phyloP scores from a whole-genome alignment of 2,113 vertebrate species.

The Ceratotherium simum region DNA sequence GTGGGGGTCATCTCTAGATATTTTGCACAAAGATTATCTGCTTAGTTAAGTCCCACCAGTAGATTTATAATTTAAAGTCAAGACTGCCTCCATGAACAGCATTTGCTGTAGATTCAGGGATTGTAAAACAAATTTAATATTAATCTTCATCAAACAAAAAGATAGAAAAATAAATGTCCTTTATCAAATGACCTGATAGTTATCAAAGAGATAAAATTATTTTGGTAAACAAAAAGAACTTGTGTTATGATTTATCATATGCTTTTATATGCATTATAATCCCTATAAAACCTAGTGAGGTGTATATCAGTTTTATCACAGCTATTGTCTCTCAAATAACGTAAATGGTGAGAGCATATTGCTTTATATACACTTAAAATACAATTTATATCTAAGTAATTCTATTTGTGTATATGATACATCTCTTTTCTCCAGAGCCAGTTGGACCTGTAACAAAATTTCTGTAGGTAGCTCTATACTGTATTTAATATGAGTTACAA shows the following conservation, averaged over 20 bases:
- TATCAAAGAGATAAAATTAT: neutral
- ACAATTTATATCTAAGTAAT: conserved; percentile 44
- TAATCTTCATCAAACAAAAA: neutral
- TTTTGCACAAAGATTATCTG: neutral
- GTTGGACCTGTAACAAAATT: neutral
- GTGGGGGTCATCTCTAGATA: neutral
- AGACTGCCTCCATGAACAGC: neutral
- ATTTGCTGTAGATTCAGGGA: neutral
- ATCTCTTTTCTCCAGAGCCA: neutral
- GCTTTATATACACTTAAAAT: conserved; percentile 20
- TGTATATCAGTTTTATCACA: conserved; percentile 17
- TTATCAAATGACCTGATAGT: conserved; percentile 26
- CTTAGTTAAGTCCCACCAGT: neutral
- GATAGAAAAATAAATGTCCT: neutral
- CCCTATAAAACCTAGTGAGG: conserved; percentile 40
- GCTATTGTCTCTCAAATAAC: conserved; percentile 41
- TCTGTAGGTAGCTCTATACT: neutral
- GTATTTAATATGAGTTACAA: neutral
- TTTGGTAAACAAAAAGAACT: conserved; percentile 7
- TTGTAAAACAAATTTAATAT: neutral
- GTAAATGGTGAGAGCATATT: conserved; percentile 43
- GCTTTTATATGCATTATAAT: conserved; percentile 47
- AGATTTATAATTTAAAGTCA: neutral
- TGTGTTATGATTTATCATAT: conserved; percentile 27
- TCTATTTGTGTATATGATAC: neutral